These are phyloP conservation scores for Bujurquina vittata DNA, from an alignment of 2,113 vertebrate genomes.

Conservation along the genomic window DNA sequence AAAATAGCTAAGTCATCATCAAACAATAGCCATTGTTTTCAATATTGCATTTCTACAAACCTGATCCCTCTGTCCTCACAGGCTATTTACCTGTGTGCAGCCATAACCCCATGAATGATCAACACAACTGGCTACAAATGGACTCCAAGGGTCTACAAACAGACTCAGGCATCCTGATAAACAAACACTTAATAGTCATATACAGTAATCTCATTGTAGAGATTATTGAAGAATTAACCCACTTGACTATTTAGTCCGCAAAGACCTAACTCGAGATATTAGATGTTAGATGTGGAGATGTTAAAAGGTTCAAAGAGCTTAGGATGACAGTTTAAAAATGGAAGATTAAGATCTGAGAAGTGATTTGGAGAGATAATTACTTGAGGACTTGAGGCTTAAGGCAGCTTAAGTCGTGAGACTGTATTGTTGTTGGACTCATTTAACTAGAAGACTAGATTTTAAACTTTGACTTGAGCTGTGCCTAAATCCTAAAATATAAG, in stretches of 20 bases:
- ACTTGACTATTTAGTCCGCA: not conserved
- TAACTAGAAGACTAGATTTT: not conserved
- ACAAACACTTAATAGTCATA: not conserved
- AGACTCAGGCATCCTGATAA: not conserved
- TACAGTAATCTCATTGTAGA: not conserved
- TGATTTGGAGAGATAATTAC: not conserved
- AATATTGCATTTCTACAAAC: not conserved
- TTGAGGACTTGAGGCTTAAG: not conserved
- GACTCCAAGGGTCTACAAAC: not conserved
- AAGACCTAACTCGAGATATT: not conserved
- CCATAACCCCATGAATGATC: too few species aligned
- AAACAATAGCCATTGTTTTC: not conserved
- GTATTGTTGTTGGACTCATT: not conserved
- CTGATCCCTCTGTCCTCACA: not conserved
- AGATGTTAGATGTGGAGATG: not conserved
- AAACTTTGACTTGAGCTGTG: not conserved
- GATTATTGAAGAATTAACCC: not conserved
- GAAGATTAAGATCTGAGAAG: not conserved
- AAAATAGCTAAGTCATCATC: not conserved
- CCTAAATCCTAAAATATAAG: not conserved
- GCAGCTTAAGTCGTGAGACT: not conserved
- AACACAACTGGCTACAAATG: too few species aligned
- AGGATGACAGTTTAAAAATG: not conserved
- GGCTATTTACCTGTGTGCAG: not conserved
- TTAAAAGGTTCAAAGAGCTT: too few species aligned